phyloP scores from a whole-genome alignment of 2,797 vertebrate genomes.

The Myotis vivesi region DNA sequence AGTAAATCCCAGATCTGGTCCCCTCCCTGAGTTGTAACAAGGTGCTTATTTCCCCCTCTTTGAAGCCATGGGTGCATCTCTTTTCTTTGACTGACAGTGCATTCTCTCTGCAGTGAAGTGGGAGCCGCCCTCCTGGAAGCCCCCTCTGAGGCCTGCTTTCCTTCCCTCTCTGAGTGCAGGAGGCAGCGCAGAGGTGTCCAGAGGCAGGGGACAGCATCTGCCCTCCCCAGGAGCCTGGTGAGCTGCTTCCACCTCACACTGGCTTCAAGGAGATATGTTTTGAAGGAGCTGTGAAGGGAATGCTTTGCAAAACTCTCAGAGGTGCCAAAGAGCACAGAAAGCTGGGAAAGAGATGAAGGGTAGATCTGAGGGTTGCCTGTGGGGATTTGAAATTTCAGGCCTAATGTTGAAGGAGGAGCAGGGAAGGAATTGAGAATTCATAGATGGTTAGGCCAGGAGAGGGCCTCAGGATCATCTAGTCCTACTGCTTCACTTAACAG shows the following conservation, averaged over 20 bases:
- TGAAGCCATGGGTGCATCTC: neutral
- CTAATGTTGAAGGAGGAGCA: neutral
- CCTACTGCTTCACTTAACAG: neutral
- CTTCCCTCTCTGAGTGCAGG: neutral
- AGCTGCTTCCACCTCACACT: neutral
- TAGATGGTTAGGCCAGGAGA: neutral
- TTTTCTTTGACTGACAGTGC: neutral
- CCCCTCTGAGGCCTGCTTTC: neutral
- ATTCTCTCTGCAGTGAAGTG: neutral
- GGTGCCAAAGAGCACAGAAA: conserved; percentile 11
- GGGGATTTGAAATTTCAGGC: neutral
- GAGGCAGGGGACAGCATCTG: neutral
- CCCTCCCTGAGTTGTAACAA: neutral
- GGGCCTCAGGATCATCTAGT: neutral
- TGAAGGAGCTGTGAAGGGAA: neutral
- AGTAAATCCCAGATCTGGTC: neutral
- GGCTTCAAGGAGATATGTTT: neutral
- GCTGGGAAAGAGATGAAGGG: neutral
- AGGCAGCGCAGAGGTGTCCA: neutral
- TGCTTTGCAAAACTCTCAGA: neutral
- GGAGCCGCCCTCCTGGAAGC: accelerated
- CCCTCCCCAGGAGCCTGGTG: neutral
- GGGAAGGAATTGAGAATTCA: neutral
- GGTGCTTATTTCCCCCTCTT: neutral
- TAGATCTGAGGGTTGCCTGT: neutral